Evolutionary conservation across 2,113 vertebrate species (phyloP).

Genomic region (Sciurus niger): DNA sequence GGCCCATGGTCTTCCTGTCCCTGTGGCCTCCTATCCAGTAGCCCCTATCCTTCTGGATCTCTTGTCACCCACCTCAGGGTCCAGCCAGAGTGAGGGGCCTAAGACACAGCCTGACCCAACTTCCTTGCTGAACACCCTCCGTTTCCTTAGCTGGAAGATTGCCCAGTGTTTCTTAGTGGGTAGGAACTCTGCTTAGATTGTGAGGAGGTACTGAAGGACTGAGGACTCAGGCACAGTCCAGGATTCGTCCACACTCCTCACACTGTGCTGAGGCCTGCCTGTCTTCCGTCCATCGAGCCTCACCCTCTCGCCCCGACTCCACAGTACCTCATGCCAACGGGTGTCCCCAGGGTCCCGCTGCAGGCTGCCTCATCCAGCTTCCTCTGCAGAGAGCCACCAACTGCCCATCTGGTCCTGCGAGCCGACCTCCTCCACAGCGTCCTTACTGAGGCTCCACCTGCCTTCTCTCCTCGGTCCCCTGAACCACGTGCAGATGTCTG

Average conservation of each 20-base stretch:
- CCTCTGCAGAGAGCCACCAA: neutral
- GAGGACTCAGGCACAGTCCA: no score
- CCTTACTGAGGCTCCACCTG: accelerated
- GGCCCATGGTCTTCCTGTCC: neutral
- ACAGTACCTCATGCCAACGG: no score
- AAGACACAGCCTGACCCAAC: accelerated
- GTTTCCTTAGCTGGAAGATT: neutral
- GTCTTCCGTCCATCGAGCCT: accelerated
- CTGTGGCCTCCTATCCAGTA: neutral
- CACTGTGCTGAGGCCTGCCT: neutral
- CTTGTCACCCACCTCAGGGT: neutral
- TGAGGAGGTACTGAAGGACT: neutral
- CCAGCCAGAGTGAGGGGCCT: neutral
- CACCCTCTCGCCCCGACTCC: neutral
- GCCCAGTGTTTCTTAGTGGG: neutral
- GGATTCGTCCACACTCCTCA: neutral
- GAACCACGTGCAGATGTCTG: neutral
- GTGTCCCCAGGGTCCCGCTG: neutral
- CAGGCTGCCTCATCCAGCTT: neutral
- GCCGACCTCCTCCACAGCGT: accelerated
- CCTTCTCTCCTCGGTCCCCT: neutral
- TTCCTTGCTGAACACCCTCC: neutral
- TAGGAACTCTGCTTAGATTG: no score
- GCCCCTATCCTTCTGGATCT: no score
- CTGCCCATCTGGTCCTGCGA: neutral